Base-by-base conservation (phyloP, 2,113 vertebrate species). In the Clarias magur region DNA sequence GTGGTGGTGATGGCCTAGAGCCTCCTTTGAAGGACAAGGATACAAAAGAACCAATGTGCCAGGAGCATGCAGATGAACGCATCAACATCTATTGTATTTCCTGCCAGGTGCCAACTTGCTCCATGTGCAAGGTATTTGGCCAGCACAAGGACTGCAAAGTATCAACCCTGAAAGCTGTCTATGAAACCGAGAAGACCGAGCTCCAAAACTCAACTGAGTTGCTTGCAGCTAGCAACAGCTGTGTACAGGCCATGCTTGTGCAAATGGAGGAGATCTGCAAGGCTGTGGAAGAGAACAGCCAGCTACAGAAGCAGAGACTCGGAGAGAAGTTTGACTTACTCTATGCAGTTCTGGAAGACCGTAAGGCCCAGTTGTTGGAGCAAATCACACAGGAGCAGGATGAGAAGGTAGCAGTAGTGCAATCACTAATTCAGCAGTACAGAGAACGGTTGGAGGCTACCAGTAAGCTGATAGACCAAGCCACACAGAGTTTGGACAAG, bases 41-140 rank as follows among this genome's bases (percentile, higher is more conserved):
- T 82, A 91, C 92, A 85, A 95, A 95, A 81, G 95, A 96, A 87
- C 95, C 94, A 2, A 96, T 94, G 95, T 98, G 97, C 89, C 94
- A 95, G 62, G 97, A 97, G 80, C 97, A 98, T 0, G 95, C 96
- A 90, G 97, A 97, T 0, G 97, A 98, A 90, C 93, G 94, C 38
- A 98, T 98, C 94, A 98, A 98, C 93, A 98, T 98, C 93, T 98
- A 97, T 90, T 98, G 97, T n/a, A 67, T 97, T 81, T 97, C 94
- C 70, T 97, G 97, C 0, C 95, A 97, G 91, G 93, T 93, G n/a
- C 96, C 97, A 86, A 97, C 96, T 0, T 98, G 97, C 92, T 98
- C 97, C 91, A 96, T 98, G 96, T 98, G 97, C 94, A 98, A 98
- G 88, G 97, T 98, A 87, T 98, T 98, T 0, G 97, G 97, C 0